Evolutionary conservation across 2,113 vertebrate genomes (phyloP).

Genomic region (Ceyx margarethae): DNA sequence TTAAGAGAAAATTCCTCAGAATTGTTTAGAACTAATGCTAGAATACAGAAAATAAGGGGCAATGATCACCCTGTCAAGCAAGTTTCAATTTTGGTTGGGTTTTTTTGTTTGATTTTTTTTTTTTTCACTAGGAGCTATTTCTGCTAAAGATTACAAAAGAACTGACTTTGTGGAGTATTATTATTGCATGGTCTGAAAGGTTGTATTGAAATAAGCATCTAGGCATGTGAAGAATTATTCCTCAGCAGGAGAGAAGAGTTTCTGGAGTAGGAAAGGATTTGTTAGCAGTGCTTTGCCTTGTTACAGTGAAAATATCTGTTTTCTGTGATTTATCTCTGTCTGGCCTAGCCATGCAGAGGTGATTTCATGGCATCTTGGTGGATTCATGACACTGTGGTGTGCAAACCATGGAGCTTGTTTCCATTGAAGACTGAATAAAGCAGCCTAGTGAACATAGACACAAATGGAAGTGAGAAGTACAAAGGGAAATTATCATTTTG

Average conservation of each 20-base stretch:
- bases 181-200: not conserved
- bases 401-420: not conserved
- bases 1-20: not conserved
- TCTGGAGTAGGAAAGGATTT: not conserved
- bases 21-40: not conserved
- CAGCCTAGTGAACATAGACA: not conserved
- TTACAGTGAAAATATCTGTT: accelerated
- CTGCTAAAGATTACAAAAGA: not conserved
- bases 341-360: not conserved
- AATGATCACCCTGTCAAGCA: not conserved
- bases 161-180: not conserved
- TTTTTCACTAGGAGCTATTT: not conserved
- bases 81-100: not conserved
- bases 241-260: not conserved
- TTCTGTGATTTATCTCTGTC: not conserved
- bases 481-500: not conserved
- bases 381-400: not conserved
- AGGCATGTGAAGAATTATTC: accelerated
- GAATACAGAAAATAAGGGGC: not conserved
- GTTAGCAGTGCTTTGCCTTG: not conserved
- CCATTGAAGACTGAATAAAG: not conserved
- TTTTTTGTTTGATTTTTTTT: no score
- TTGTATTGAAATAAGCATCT: not conserved
- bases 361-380: not conserved
- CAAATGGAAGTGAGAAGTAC: not conserved